Percentiles rank a stretch among this genome's conserved stretches.
Evolutionary conservation across 2,797 vertebrate genomes (phyloP).

Genomic region (Uromys caudimaculatus): DNA sequence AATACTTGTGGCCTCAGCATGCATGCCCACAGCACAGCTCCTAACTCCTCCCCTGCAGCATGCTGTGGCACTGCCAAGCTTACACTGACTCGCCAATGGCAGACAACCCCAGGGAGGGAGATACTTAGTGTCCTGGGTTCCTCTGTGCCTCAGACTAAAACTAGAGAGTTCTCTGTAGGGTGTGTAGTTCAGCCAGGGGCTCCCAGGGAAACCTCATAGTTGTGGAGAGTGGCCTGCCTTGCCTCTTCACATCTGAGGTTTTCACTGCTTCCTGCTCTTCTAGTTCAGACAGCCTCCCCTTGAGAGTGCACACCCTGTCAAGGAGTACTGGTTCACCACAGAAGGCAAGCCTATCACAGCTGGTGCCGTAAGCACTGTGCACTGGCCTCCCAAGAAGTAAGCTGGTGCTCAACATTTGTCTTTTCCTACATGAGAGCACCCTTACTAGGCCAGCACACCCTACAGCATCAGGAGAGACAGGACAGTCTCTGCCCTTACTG

Average conservation of each 20-base stretch:
- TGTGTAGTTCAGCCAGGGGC: background rate
- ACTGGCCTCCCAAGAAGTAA: background rate
- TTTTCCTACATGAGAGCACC: background rate
- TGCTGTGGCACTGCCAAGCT: background rate
- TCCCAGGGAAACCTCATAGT: background rate
- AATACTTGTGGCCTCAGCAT: background rate
- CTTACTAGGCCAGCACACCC: background rate
- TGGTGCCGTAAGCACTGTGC: background rate
- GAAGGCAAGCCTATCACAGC: slow-evolving; percentile 38
- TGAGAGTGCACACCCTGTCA: background rate
- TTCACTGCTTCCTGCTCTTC: background rate
- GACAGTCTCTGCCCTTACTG: background rate
- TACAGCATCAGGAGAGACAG: background rate
- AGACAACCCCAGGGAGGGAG: background rate
- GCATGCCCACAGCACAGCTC: slow-evolving; percentile 5
- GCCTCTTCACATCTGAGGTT: background rate
- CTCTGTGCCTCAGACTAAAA: background rate
- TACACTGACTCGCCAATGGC: background rate
- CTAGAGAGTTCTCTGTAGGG: background rate
- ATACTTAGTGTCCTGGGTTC: background rate
- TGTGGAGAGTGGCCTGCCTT: slow-evolving; percentile 24
- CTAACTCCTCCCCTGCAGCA: background rate
- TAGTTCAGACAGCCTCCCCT: background rate
- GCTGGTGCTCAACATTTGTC: background rate
- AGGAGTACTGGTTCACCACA: background rate